phyloP scores from a whole-genome alignment of 2,888 invertebrate genomes.

The Parnassius apollo region DNA sequence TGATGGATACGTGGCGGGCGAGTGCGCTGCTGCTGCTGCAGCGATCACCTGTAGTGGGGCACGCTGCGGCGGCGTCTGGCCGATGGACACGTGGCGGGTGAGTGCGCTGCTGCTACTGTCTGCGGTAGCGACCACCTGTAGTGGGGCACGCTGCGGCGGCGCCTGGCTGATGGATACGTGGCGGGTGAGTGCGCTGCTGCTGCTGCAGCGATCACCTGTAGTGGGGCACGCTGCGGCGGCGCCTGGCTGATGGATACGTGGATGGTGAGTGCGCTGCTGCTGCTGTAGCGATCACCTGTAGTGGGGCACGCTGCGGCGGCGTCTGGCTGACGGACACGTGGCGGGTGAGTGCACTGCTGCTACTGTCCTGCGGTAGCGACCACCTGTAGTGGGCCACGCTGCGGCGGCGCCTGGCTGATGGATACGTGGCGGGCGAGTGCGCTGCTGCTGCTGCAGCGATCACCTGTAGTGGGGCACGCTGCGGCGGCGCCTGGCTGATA shows the following conservation, averaged over 20 bases:
- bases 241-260: conserved; percentile 57
- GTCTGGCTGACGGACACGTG: not conserved
- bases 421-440: too few species aligned
- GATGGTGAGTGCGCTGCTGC: conserved; percentile 74
- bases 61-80: conserved; percentile 28
- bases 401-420: conserved; percentile 37
- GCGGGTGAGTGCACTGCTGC: conserved; percentile 64
- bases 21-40: too few species aligned
- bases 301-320: conserved; percentile 40
- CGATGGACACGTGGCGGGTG: too few species aligned
- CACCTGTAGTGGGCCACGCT: conserved; percentile 29
- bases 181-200: too few species aligned
- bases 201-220: conserved; percentile 38
- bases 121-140: too few species aligned
- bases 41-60: conserved; percentile 25
- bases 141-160: too few species aligned
- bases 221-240: conserved; percentile 71
- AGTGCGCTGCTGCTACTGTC: too few species aligned
- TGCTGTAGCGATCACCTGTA: conserved; percentile 57
- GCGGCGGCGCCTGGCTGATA: too few species aligned
- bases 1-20: too few species aligned
- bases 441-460: too few species aligned
- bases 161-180: too few species aligned
- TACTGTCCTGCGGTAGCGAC: conserved; percentile 81
- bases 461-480: too few species aligned